Evolutionary conservation across 2,797 vertebrate genomes (phyloP), one percentile per base, ranked within the genome.

Genomic region (Myiotriccus ornatus): DNA sequence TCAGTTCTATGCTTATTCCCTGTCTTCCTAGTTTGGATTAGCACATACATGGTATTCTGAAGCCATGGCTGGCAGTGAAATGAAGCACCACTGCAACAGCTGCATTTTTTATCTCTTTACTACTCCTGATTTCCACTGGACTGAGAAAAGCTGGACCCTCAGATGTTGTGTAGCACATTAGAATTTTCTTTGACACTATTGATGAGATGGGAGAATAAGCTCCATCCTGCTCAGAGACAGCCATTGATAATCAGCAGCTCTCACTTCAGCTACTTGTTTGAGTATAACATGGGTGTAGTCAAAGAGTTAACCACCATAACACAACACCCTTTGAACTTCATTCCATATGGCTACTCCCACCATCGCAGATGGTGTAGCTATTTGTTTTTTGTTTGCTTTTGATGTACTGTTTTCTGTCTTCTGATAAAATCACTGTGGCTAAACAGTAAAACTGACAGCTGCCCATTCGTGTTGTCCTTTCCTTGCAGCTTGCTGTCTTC

Each of bases 271-370:
- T 35, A 44, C 78, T 71, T 9, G 6, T 30, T 87, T 14, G 52
- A 92, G 25, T 13, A 70, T 55, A 43, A 59, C 41, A 39, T 15
- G 35, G 46, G 37, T 46, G 44, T 34, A 75, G 16, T 43, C 59
- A 41, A 85, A 79, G 91, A 84, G 86, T 90, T 91, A 92, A 91
- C 65, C 60, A 44, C 71, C 65, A 67, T 20, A 83, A 76, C 34
- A 34, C 47, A 76, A 34, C 59, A 87, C 68, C 89, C 89, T 76
- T 73, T 91, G 94, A 94, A 86, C 95, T 57, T 16, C 32, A 7
- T 76, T 94, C 95, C 95, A 94, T 95, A 95, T 94, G 96, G 94
- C 65, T 94, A 68, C 95, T 95, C 95, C 91, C 91, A 96, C 94
- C 73, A 78, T 20, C 90, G 77, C 96, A 95, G 96, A 95, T 95